Conservation (phyloP, 2,888 invertebrate species). For the Hyalella azteca region DNA sequence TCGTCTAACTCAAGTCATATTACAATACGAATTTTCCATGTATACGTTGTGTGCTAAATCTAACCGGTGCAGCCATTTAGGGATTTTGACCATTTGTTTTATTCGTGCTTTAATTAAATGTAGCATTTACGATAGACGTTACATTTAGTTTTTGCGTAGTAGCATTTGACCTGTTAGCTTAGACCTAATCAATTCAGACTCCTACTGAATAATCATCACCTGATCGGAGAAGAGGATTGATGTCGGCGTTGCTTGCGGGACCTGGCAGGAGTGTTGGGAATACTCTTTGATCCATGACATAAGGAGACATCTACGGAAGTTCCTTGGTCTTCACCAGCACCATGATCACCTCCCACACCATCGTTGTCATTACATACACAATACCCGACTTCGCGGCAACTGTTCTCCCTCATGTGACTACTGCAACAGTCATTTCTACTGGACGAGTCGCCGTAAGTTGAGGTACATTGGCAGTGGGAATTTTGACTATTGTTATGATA, state of each 20-base stretch:
- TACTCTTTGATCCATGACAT: constrained; percentile 27
- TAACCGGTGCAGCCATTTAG: too few species aligned
- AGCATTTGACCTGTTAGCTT: too few species aligned
- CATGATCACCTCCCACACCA: neutral
- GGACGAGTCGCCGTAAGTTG: neutral
- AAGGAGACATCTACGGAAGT: neutral
- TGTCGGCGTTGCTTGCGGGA: constrained; percentile 69
- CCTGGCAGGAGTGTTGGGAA: constrained; percentile 41
- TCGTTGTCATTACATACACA: neutral
- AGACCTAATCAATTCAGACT: too few species aligned
- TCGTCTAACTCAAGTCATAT: too few species aligned
- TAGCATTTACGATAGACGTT: too few species aligned
- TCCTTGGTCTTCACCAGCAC: neutral
- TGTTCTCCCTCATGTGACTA: neutral
- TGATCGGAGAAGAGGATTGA: constrained; percentile 80
- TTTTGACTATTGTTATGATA: neutral
- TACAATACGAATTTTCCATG: too few species aligned
- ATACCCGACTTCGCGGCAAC: neutral
- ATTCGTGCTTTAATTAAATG: too few species aligned
- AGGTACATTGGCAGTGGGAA: neutral
- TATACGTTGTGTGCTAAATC: too few species aligned
- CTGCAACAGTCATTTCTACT: constrained; percentile 1
- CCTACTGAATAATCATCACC: constrained; percentile 65
- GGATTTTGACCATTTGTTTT: too few species aligned
- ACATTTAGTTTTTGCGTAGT: too few species aligned